Conservation (phyloP, 2,797 vertebrate genomes). For the Myotis planiceps region DNA sequence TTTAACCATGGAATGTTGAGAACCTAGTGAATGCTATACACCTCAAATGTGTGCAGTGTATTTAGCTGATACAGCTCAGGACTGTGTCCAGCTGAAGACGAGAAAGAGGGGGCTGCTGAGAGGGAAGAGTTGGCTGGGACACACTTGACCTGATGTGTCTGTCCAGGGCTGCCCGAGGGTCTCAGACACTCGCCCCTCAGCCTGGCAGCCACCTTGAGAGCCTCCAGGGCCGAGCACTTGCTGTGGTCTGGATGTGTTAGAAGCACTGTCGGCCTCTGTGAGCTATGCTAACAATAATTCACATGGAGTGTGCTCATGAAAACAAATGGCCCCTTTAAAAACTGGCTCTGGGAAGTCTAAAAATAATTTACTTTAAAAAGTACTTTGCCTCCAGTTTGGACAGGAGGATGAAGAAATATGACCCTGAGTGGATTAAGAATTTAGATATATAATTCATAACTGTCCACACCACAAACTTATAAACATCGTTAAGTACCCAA, state of each 20-base stretch:
- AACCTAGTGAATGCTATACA: rapidly evolving
- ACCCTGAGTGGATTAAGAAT: neutral
- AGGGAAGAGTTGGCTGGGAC: rapidly evolving
- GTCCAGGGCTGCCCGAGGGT: neutral
- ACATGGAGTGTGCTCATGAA: neutral
- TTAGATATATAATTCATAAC: neutral
- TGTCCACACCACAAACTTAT: neutral
- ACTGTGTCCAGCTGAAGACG: neutral
- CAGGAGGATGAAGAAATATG: neutral
- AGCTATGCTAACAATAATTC: neutral
- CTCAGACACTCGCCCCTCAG: neutral
- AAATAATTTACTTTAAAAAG: conserved; percentile 30
- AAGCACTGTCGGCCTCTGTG: neutral
- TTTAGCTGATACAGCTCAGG: neutral
- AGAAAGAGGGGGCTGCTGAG: no score
- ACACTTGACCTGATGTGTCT: rapidly evolving
- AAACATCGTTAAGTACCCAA: neutral
- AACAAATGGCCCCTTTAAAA: neutral
- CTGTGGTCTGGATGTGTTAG: no score
- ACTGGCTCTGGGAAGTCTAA: neutral
- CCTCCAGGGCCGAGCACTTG: rapidly evolving
- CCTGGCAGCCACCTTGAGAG: neutral
- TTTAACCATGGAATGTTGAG: neutral
- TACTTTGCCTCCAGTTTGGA: neutral
- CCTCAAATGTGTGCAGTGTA: rapidly evolving